phyloP scores from a whole-genome alignment of 2,113 vertebrate species.

The Mormyrus iriodes region DNA sequence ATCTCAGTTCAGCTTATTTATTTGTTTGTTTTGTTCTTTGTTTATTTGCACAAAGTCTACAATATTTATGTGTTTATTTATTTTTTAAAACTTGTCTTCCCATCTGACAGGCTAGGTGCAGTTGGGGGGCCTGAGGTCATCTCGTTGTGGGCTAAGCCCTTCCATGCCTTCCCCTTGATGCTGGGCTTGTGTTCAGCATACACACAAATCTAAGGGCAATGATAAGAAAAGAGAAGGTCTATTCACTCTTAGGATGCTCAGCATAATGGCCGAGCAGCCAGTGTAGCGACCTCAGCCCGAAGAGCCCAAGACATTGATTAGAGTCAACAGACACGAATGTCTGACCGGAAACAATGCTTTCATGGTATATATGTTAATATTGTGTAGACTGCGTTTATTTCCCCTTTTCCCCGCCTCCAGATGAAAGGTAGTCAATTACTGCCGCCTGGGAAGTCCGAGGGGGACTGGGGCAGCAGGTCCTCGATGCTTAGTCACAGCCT shows the following conservation, averaged over 20 bases:
- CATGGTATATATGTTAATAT: constrained; percentile 1
- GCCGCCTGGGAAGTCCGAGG: not conserved
- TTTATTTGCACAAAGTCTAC: not conserved
- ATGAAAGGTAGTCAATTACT: not conserved
- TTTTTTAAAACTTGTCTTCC: not conserved
- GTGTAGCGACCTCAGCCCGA: not conserved
- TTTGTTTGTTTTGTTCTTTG: too few species aligned
- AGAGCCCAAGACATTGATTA: not conserved
- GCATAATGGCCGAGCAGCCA: not conserved
- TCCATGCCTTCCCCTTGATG: not conserved
- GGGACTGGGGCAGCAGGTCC: not conserved
- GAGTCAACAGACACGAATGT: not conserved
- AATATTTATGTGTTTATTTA: not conserved
- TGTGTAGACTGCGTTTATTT: not conserved
- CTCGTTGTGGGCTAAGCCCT: not conserved
- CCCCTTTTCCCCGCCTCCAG: not conserved
- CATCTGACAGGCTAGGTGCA: not conserved
- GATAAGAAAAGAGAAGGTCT: not conserved
- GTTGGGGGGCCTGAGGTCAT: not conserved
- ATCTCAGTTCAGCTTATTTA: not conserved
- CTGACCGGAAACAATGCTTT: not conserved
- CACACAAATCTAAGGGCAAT: not conserved
- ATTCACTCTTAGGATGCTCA: not conserved
- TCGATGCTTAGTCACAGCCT: constrained; percentile 9
- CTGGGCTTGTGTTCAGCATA: not conserved